phyloP scores from a whole-genome alignment of 2,113 vertebrate species.

The Typhlomys cinereus region DNA sequence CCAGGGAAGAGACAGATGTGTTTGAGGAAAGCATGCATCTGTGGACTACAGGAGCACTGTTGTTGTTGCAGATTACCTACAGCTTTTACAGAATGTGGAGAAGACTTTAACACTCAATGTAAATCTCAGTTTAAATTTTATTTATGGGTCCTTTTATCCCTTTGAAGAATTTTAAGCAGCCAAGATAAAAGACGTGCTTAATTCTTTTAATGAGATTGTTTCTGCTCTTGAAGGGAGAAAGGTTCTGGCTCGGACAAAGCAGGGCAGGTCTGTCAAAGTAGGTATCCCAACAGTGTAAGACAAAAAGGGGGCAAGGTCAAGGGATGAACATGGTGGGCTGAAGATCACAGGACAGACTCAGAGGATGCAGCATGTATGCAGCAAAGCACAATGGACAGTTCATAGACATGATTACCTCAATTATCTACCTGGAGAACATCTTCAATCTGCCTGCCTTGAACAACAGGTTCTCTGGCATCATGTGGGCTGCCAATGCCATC shows the following conservation, averaged over 20 bases:
- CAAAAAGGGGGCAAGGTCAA: too few species aligned
- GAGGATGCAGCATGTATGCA: neutral
- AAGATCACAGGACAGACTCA: neutral
- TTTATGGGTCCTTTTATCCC: neutral
- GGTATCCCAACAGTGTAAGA: neutral
- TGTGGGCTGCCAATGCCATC: too few species aligned
- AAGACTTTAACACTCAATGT: neutral
- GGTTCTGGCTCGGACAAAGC: neutral
- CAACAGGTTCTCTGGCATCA: too few species aligned
- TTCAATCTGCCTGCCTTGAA: fast-evolving
- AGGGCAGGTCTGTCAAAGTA: neutral
- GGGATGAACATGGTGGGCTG: too few species aligned
- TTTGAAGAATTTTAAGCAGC: conserved; percentile 20
- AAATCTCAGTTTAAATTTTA: neutral
- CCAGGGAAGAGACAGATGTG: neutral
- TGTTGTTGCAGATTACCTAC: neutral
- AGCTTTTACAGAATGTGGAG: neutral
- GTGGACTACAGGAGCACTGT: neutral
- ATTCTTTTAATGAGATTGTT: neutral
- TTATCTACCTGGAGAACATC: neutral
- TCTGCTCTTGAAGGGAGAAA: neutral
- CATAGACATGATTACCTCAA: neutral
- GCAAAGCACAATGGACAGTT: neutral
- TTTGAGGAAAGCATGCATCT: neutral
- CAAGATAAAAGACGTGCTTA: neutral